Conservation (phyloP, 1,140 invertebrate genomes). For the Heliconius hermathena region DNA sequence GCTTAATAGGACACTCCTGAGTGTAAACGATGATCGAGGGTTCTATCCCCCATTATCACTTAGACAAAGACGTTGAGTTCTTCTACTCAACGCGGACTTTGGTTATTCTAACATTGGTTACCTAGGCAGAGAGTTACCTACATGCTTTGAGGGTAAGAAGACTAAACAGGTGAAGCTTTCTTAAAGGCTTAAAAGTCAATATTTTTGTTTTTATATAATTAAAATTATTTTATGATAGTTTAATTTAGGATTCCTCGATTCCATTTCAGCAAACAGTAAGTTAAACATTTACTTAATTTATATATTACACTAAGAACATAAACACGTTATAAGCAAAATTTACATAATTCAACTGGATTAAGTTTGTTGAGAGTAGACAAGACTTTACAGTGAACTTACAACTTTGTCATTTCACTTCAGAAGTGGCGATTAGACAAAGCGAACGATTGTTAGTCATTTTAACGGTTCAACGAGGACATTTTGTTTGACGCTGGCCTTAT, state of each 20-base stretch:
- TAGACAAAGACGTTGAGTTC: no score
- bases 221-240: not conserved
- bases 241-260: not conserved
- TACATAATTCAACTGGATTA: not conserved
- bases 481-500: constrained; percentile 12
- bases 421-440: constrained; percentile 29
- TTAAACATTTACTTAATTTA: not conserved
- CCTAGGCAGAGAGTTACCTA: no score
- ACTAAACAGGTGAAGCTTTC: no score
- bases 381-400: constrained; percentile 27
- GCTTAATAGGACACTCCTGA: no score
- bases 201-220: no score
- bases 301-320: not conserved
- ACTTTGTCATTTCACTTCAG: constrained; percentile 36
- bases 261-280: no score
- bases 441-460: constrained; percentile 33
- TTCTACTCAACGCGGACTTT: no score
- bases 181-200: no score
- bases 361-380: not conserved
- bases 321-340: not conserved
- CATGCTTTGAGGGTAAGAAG: no score
- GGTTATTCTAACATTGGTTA: no score
- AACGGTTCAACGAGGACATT: constrained; percentile 23
- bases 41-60: no score
- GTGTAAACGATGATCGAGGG: no score